phyloP scores from a whole-genome alignment of 2,113 vertebrate genomes.

The Progne subis region DNA sequence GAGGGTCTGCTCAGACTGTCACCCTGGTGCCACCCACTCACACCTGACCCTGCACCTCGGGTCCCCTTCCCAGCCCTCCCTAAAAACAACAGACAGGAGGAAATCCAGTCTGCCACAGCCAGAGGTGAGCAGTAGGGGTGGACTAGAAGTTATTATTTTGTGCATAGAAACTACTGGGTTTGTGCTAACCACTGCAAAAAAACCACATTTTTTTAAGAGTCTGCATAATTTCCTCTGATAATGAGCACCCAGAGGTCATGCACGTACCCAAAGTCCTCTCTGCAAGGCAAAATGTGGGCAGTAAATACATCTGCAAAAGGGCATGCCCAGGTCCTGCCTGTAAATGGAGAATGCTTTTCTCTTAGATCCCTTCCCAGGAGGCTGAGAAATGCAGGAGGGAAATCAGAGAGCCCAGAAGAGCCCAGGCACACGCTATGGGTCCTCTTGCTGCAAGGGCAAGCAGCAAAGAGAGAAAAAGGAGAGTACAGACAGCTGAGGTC shows the following conservation, averaged over 20 bases:
- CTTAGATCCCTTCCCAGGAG: background rate
- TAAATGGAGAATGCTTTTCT: background rate
- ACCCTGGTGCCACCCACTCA: background rate
- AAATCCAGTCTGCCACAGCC: background rate
- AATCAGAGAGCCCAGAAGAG: background rate
- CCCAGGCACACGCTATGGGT: background rate
- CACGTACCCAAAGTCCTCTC: background rate
- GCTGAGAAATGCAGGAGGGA: background rate
- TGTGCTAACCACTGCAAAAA: background rate
- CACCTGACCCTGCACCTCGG: fast-evolving
- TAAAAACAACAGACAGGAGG: background rate
- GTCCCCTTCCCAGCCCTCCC: background rate
- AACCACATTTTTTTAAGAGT: background rate
- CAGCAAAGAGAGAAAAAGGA: background rate
- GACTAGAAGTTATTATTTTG: background rate
- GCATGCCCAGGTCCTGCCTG: background rate
- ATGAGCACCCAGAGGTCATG: background rate
- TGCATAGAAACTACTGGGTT: background rate
- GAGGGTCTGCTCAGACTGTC: background rate
- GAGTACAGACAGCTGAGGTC: background rate
- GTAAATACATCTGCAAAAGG: background rate
- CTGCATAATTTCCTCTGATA: background rate
- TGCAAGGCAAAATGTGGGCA: background rate
- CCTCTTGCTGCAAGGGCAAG: background rate
- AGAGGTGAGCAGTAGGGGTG: background rate